Conservation (phyloP, 64 coral and sea anemone species). For the Anthopleura sola region DNA sequence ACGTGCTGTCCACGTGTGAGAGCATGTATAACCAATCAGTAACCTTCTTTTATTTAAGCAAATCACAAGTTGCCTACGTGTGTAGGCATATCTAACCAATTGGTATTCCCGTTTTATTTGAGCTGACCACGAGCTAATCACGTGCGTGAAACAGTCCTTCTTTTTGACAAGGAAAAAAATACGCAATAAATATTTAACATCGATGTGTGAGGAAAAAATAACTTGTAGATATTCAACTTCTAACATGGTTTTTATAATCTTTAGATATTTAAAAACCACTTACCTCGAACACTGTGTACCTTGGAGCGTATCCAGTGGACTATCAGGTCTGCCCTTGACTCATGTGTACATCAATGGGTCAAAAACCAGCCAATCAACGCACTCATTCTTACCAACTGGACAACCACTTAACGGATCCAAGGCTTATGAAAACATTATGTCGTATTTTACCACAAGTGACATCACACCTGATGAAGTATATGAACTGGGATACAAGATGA, state of each 20-base stretch:
- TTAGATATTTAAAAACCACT: conserved; percentile 22
- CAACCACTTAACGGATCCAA: conserved; percentile 35
- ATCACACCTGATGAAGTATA: conserved; percentile 36
- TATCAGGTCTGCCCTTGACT: conserved; percentile 65
- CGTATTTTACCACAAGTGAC: conserved; percentile 44
- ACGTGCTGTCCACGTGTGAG: no score
- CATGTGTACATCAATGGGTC: conserved; percentile 53
- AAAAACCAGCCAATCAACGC: conserved; percentile 19
- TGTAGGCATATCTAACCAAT: no score
- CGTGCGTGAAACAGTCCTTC: no score
- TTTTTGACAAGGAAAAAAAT: no score
- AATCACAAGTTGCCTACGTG: no score
- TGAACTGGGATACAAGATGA: conserved; percentile 38
- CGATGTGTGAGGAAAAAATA: no score
- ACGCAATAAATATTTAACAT: no score
- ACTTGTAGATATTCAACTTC: not conserved
- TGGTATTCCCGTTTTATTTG: no score
- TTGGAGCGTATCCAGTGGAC: conserved; percentile 69
- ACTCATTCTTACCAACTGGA: conserved; percentile 26
- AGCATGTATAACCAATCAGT: no score
- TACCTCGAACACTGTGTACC: conserved; percentile 75
- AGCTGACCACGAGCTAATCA: no score
- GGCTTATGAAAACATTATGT: conserved; percentile 41
- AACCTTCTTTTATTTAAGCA: no score
- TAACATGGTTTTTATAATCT: not conserved